A percentile compares a stretch with the other conserved stretches of the same genome.
phyloP scores from a whole-genome alignment of 2,888 invertebrate genomes.

The Drosophila engyochracea region DNA sequence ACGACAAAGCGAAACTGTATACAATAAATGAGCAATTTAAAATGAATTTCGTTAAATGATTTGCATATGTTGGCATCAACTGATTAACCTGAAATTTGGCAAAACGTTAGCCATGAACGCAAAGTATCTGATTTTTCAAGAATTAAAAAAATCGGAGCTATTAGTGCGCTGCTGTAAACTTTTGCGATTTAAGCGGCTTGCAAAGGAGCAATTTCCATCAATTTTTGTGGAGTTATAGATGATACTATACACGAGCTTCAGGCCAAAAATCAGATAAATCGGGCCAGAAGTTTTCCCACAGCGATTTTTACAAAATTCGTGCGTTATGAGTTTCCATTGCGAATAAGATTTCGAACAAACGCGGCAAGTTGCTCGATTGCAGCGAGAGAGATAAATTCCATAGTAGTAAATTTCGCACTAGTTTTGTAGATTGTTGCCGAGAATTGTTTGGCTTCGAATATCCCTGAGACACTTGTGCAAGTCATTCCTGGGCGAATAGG shows the following conservation, averaged over 20 bases:
- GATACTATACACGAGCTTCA: accelerated
- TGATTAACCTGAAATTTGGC: slow-evolving; percentile 37
- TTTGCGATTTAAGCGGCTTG: slow-evolving; percentile 42
- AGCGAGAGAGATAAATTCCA: slow-evolving; percentile 19
- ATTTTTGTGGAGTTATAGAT: slow-evolving; percentile 42
- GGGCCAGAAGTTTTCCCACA: slow-evolving; percentile 23
- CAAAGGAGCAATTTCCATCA: not conserved
- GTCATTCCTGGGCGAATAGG: slow-evolving; percentile 28
- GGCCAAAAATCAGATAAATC: slow-evolving; percentile 56
- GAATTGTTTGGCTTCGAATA: not conserved
- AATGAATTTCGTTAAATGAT: slow-evolving; percentile 81
- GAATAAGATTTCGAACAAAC: slow-evolving; percentile 14
- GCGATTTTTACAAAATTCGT: slow-evolving; percentile 70
- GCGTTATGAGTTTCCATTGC: slow-evolving; percentile 51
- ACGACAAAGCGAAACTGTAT: slow-evolving; percentile 52
- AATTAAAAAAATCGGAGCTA: slow-evolving; percentile 74
- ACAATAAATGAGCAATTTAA: slow-evolving; percentile 74
- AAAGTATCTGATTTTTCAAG: slow-evolving; percentile 77
- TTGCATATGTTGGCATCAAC: slow-evolving; percentile 52
- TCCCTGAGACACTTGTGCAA: slow-evolving; percentile 24
- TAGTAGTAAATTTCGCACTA: slow-evolving; percentile 9
- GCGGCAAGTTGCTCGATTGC: slow-evolving; percentile 7
- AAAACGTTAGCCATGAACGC: not conserved
- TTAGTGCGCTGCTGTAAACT: slow-evolving; percentile 40
- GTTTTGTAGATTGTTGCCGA: slow-evolving; percentile 18